These are phyloP conservation scores for Vollenhovia emeryi DNA, from an alignment of 1,140 invertebrate genomes.

Conservation along the genomic window DNA sequence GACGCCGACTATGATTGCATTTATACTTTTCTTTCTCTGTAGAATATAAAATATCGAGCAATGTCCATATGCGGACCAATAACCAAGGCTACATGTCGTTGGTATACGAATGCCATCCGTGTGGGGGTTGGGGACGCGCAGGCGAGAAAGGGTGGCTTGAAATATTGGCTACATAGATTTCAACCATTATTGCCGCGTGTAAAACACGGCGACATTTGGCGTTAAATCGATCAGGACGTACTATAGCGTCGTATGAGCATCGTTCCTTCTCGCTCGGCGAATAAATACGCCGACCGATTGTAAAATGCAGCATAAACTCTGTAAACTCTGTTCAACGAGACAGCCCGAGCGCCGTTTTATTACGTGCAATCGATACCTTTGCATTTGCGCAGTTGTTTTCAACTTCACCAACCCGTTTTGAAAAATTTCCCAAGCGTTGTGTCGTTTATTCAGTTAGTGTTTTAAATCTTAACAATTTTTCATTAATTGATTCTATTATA, in stretches of 20 bases:
- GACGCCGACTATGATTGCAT: constrained; percentile 6
- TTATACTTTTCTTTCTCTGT: constrained; percentile 70
- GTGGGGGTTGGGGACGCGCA: constrained; percentile 64
- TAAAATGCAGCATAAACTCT: constrained; percentile 51
- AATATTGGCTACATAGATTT: constrained; percentile 85
- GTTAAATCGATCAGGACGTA: constrained; percentile 82
- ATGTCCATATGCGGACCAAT: constrained; percentile 73
- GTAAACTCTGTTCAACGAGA: constrained; percentile 27
- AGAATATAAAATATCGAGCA: constrained; percentile 75
- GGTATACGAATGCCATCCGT: constrained; percentile 62
- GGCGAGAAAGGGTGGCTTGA: constrained; percentile 80
- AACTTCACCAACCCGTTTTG: background rate
- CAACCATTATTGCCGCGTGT: constrained; percentile 84
- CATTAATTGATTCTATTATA: background rate
- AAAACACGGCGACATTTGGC: constrained; percentile 85
- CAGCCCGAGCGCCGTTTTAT: constrained; percentile 6
- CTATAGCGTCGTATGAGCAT: constrained; percentile 59
- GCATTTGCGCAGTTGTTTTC: constrained; percentile 42
- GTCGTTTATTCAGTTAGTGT: background rate
- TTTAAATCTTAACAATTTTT: background rate
- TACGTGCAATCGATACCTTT: constrained; percentile 40
- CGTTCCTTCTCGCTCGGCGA: constrained; percentile 19
- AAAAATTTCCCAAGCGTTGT: background rate
- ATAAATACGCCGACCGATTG: constrained; percentile 48
- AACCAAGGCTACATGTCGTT: constrained; percentile 59